Percentiles rank a stretch among this genome's conserved stretches.
phyloP scores from a whole-genome alignment of 2,113 vertebrate genomes.

The Circaetus cinerascens region DNA sequence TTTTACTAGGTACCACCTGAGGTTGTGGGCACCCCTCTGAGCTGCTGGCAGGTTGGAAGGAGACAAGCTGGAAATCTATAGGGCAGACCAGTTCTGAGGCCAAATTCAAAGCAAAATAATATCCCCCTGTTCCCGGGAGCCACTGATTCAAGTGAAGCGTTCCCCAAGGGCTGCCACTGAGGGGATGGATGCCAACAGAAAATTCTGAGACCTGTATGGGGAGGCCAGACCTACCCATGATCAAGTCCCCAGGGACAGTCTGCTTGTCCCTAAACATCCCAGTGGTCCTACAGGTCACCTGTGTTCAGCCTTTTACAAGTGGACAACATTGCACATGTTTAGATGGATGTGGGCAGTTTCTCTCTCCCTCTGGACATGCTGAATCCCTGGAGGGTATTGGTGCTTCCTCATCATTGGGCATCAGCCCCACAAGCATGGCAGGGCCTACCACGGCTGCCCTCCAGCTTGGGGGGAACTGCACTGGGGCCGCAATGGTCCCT shows the following conservation, averaged over 20 bases:
- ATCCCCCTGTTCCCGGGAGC: not conserved
- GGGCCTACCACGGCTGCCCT: not conserved
- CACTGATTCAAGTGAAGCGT: not conserved
- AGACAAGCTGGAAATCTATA: not conserved
- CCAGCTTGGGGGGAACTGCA: no score
- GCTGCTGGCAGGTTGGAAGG: not conserved
- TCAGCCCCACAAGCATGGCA: not conserved
- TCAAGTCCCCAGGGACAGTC: not conserved
- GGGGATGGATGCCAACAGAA: not conserved
- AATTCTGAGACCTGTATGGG: not conserved
- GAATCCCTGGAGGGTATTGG: not conserved
- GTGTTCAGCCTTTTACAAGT: not conserved
- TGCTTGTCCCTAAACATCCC: not conserved
- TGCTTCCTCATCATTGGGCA: not conserved
- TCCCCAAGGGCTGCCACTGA: not conserved
- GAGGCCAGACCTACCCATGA: not conserved
- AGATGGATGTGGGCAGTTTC: not conserved
- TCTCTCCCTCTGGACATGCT: not conserved
- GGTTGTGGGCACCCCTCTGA: not conserved
- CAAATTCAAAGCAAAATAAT: not conserved
- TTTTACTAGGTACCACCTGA: not conserved
- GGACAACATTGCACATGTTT: fast-evolving
- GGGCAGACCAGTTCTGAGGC: not conserved
- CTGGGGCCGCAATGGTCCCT: no score
- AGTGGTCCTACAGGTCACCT: not conserved